A percentile compares a stretch with the other conserved stretches of the same genome.
phyloP scores from a whole-genome alignment of 2,888 invertebrate genomes.

The Tipula confusa region DNA sequence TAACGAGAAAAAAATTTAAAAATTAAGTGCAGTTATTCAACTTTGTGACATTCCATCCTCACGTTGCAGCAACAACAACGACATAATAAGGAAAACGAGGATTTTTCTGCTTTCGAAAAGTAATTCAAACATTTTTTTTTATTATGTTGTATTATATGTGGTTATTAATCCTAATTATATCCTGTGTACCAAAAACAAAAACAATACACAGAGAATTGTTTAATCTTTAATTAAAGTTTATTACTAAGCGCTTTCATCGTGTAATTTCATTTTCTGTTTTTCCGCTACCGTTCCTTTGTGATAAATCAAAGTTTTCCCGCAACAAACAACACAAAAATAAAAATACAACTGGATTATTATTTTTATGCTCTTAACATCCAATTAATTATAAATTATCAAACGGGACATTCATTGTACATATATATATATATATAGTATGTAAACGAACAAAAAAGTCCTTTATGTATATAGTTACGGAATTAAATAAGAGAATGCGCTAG shows the following conservation, averaged over 20 bases:
- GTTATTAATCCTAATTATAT: constrained; percentile 25
- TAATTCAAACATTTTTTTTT: neutral
- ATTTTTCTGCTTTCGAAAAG: neutral
- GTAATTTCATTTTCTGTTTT: neutral
- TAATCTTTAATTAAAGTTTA: constrained; percentile 12
- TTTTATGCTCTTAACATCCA: neutral
- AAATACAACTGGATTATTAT: neutral
- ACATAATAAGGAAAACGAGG: neutral
- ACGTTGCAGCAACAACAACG: too few relatives aligned
- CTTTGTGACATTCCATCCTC: neutral
- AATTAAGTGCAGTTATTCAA: neutral
- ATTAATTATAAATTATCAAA: neutral
- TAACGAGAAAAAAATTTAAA: neutral
- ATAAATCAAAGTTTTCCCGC: neutral
- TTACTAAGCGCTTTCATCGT: constrained; percentile 7
- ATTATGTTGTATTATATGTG: neutral
- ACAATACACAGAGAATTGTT: neutral
- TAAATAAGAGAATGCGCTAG: neutral
- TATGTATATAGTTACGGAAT: neutral
- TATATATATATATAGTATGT: too few relatives aligned
- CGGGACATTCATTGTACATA: neutral
- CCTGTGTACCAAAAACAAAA: neutral
- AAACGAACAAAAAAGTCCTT: neutral
- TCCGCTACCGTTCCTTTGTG: neutral
- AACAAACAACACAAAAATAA: neutral